phyloP scores from a whole-genome alignment of 2,888 invertebrate genomes.

The Hypomecis atomaria region DNA sequence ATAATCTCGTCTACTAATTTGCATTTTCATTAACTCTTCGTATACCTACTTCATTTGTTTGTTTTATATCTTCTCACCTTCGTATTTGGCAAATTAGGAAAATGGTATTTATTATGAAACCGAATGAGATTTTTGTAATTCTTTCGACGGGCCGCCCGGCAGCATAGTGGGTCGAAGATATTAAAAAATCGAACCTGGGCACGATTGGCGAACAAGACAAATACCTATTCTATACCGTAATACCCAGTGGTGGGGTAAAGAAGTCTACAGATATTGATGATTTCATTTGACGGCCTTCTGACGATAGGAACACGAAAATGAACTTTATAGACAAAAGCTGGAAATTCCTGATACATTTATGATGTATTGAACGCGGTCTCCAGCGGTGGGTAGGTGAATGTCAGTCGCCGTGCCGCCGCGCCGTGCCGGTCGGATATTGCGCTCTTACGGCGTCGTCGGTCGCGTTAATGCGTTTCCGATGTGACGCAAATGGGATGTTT shows the following conservation, averaged over 20 bases:
- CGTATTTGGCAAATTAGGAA: slow-evolving; percentile 18
- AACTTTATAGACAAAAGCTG: background rate
- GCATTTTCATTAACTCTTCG: slow-evolving; percentile 46
- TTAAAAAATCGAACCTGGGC: too few species aligned
- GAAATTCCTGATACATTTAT: slow-evolving; percentile 7
- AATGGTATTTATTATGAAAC: slow-evolving; percentile 14
- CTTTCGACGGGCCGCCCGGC: too few species aligned
- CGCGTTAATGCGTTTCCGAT: slow-evolving; percentile 80
- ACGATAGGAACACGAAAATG: background rate
- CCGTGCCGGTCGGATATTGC: slow-evolving; percentile 75
- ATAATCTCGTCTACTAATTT: slow-evolving; percentile 44
- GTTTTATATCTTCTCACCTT: slow-evolving; percentile 30
- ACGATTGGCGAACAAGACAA: too few species aligned
- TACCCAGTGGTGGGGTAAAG: too few species aligned
- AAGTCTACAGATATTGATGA: too few species aligned
- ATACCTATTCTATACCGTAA: too few species aligned
- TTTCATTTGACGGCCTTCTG: too few species aligned
- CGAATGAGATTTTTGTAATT: slow-evolving; percentile 6
- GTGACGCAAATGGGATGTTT: slow-evolving; percentile 78
- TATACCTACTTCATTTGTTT: slow-evolving; percentile 37
- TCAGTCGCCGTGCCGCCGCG: slow-evolving; percentile 29
- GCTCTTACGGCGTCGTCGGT: slow-evolving; percentile 71
- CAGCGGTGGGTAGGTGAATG: slow-evolving; percentile 29
- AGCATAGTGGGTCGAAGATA: too few species aligned
- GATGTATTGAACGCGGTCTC: slow-evolving; percentile 26